Conservation (phyloP, 2,113 vertebrate genomes). For the Tautogolabrus adspersus region DNA sequence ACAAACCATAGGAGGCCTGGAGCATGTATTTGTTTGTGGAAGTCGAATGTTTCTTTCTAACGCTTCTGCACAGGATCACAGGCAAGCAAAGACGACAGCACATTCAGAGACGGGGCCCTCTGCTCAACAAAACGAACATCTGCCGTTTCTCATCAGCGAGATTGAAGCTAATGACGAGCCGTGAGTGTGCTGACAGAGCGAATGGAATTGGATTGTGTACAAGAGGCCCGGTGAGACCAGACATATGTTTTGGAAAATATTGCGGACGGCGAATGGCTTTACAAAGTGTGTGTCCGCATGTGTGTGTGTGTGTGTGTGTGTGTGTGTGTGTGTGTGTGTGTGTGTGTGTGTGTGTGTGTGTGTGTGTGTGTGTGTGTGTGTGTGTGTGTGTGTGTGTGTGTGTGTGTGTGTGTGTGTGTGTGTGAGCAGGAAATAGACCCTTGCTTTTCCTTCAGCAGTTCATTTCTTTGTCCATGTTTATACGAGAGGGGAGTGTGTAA, state of each 20-base stretch:
- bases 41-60: conserved; percentile 38
- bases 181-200: conserved; percentile 75
- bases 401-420: conserved; percentile 16
- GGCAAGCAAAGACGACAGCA: conserved; percentile 57
- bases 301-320: too few species aligned
- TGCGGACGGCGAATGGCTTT: conserved; percentile 43
- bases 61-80: conserved; percentile 57
- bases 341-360: conserved; percentile 18
- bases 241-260: conserved; percentile 76
- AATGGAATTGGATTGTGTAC: conserved; percentile 77
- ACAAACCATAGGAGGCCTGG: background rate
- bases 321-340: conserved; percentile 18
- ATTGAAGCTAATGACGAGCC: conserved; percentile 80
- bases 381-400: conserved; percentile 11
- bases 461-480: conserved; percentile 48
- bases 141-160: conserved; percentile 81
- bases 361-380: conserved; percentile 18
- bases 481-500: conserved; percentile 54
- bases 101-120: conserved; percentile 63
- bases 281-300: conserved; percentile 17
- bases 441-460: conserved; percentile 29
- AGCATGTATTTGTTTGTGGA: conserved; percentile 54
- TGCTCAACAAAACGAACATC: conserved; percentile 80
- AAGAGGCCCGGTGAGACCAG: conserved; percentile 74
- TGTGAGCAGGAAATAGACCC: conserved; percentile 30